phyloP scores from a whole-genome alignment of 1,140 invertebrate genomes.

The Calliopsis andreniformis region DNA sequence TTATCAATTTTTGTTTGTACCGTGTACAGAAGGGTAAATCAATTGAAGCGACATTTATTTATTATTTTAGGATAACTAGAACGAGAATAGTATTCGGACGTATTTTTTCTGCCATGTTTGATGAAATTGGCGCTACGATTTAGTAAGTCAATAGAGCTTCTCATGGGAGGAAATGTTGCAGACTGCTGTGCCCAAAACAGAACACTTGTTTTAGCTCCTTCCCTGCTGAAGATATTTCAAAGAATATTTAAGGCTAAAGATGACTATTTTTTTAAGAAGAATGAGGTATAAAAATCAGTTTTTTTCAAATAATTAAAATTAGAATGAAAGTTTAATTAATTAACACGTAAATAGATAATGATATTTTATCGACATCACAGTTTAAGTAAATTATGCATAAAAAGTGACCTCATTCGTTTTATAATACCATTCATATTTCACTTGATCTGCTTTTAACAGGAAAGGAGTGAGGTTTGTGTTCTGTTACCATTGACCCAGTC shows the following conservation, averaged over 20 bases:
- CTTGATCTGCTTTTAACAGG: neutral
- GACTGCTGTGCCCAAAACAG: neutral
- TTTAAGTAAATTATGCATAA: no score
- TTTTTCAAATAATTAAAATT: neutral
- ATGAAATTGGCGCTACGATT: neutral
- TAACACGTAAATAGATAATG: no score
- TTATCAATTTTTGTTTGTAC: neutral
- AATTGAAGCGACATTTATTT: constrained; percentile 51
- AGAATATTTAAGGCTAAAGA: no score
- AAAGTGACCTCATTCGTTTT: no score
- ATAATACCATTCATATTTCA: no score
- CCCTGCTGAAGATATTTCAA: no score
- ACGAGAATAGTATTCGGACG: constrained; percentile 33
- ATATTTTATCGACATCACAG: no score
- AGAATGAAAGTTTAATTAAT: no score
- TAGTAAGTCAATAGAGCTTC: constrained; percentile 1
- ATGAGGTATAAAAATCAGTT: neutral
- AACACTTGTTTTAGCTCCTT: neutral
- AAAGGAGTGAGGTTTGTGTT: neutral
- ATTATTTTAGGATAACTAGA: constrained; percentile 48
- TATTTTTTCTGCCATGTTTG: constrained; percentile 19
- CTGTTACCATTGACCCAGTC: neutral
- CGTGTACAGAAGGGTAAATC: constrained; percentile 26
- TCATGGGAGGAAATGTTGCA: neutral
- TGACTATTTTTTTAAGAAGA: no score